phyloP scores from a whole-genome alignment of 1,140 invertebrate genomes.

The Drosophila ohnishii region DNA sequence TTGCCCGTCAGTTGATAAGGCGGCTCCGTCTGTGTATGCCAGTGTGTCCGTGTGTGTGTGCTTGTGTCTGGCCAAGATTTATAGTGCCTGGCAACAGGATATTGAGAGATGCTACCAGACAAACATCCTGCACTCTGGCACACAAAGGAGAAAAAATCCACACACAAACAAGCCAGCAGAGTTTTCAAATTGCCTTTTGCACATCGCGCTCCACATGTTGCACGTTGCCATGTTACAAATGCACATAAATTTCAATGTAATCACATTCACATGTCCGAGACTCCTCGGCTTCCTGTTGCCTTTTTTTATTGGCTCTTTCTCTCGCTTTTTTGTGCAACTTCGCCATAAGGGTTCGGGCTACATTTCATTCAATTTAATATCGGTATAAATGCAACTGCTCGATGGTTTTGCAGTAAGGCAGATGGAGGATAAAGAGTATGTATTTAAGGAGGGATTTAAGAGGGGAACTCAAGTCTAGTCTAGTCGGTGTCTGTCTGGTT shows the following conservation, averaged over 20 bases:
- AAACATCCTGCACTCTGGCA: slow-evolving; percentile 65
- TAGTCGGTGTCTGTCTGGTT: background rate
- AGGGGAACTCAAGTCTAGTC: background rate
- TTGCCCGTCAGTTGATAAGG: slow-evolving; percentile 69
- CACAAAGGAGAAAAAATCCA: slow-evolving; percentile 8
- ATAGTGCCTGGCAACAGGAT: slow-evolving; percentile 71
- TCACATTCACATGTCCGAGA: slow-evolving; percentile 68
- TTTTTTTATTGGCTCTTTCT: slow-evolving; percentile 7
- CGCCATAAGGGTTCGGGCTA: slow-evolving; percentile 58
- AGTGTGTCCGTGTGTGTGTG: background rate
- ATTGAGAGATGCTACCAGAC: slow-evolving; percentile 69
- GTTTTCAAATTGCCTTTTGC: slow-evolving; percentile 27
- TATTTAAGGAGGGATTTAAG: background rate
- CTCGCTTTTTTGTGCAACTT: slow-evolving; percentile 7
- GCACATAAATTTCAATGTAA: slow-evolving; percentile 81
- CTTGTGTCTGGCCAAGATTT: slow-evolving; percentile 61
- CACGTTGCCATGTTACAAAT: slow-evolving; percentile 72
- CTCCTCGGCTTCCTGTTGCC: slow-evolving; percentile 26
- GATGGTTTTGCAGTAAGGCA: slow-evolving; percentile 8
- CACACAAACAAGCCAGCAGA: slow-evolving; percentile 20
- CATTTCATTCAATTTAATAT: slow-evolving; percentile 75
- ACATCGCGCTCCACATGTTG: slow-evolving; percentile 70
- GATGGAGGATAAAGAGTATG: background rate
- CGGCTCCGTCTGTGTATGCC: slow-evolving; percentile 4
- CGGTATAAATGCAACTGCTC: slow-evolving; percentile 44